Base-by-base conservation (phyloP, 2,113 vertebrate genomes). In the Burhinus oedicnemus region DNA sequence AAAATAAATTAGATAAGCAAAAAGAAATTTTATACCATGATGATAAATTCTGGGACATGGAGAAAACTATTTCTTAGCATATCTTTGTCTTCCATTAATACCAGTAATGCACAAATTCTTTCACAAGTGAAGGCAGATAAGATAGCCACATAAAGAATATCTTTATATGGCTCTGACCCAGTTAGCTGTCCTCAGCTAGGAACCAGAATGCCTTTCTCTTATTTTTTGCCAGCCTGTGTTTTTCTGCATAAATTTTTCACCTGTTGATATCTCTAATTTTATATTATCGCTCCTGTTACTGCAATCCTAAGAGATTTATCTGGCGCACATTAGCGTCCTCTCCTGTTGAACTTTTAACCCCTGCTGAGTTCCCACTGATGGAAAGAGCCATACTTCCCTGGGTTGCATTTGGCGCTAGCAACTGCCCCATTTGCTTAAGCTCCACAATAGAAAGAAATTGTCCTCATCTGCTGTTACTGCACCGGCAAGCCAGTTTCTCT, bases 81-180 rank as follows among this genome's bases (percentile, higher is more conserved):
- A 49, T 87, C 52, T 86, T 85, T 85, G 30, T 82, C 44, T 78
- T 71, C 17, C 40, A 47, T 70, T 90, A 40, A 32, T 70, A 60
- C 65, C 34, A 77, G 17, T 62, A 66, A 77, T 27, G 26, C 66
- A 85, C 8, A 79, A 49, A 76, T 84, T 61, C 62, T 91, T 70
- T 87, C 49, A 38, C 5, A 34, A 92, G 58, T 38, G 54, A 79
- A 72, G 42, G 20, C 55, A 82, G 80, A 70, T 89, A 69, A 87
- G 91, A 91, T 61, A 85, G 23, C 20, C 34, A 47, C 69, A 69
- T 23, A 49, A 82, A 82, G 83, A 89, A 58, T 49, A 62, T 77
- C 40, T 95, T 92, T 58, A 36, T 57, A 42, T 86, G 93, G 34
- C 69, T 92, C 47, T 95, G 92, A 97, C 90, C 83, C 91, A 90